Conservation (phyloP, 2,797 vertebrate genomes). For the Nyctalus aviator region DNA sequence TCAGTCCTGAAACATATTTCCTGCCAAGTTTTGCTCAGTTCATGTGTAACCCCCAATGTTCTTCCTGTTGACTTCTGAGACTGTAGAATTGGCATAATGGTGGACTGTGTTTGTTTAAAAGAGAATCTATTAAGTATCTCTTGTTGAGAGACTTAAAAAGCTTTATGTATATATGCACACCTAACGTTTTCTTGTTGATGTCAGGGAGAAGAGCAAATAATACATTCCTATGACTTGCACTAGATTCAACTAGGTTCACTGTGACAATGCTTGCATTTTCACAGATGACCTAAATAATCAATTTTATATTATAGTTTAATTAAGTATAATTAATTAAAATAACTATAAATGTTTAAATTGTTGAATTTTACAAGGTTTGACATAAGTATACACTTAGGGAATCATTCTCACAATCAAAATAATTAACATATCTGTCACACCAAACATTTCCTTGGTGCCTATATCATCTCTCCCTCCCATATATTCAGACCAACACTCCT, state of each 20-base stretch:
- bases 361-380: neutral
- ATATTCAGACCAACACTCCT: neutral
- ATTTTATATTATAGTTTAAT: neutral
- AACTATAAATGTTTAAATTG: neutral
- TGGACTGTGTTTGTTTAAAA: constrained; percentile 12
- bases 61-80: constrained; percentile 10
- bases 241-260: neutral
- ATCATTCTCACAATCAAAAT: neutral
- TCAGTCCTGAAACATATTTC: neutral
- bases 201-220: neutral
- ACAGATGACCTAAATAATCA: neutral
- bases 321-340: neutral
- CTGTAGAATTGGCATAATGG: neutral
- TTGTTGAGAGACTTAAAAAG: neutral
- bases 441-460: neutral
- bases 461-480: neutral
- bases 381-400: neutral
- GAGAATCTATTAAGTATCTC: neutral
- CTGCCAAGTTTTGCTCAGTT: constrained; percentile 42
- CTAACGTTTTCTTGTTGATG: neutral
- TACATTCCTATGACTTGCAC: neutral
- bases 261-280: neutral
- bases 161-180: neutral
- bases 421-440: neutral
- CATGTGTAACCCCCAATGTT: constrained; percentile 63